Base-by-base conservation (phyloP, 1,140 invertebrate species). In the Arctopsyche grandis region DNA sequence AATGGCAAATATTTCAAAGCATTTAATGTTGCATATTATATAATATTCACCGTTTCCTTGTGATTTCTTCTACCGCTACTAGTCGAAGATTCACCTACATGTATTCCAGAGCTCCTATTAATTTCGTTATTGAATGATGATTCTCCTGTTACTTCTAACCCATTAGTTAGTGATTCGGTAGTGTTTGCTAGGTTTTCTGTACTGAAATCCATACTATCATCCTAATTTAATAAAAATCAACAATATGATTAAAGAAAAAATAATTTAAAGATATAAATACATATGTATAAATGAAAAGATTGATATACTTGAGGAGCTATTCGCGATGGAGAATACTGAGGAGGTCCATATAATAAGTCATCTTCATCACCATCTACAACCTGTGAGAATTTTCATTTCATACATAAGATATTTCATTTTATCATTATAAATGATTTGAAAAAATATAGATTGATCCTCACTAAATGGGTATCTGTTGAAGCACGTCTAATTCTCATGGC, bases 311-410 rank as follows among this genome's bases (percentile, higher is more conserved):
- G 93, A 0, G 89, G 89, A 80, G 94, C 94, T 22, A 88, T 87
- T 71, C 86, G 84, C 0, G 85, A 86, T 0, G 87, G 87, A 0
- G 92, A 93, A 84, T 95, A 97, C 86, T 98, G 96, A 10, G 94
- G 88, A 7, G 93, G 93, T 0, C 96, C 96, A 84, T 94, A 98
- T 22, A 97, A 86, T 83, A 96, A 94, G 38, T 93, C 92, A 79
- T 96, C 94, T 80, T 97, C 96, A 80, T 96, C 94, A 69, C 84
- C 91, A 80, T 88, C 89, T 5, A 88, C 90, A 77, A 88, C 89
- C 85, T 88, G 81, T 0, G 52, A 78, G 38, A n/a, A n/a, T n/a
- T n/a, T n/a, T n/a, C n/a, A 76, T 56, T 16, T 56, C 5, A 56
- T 56, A 4, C 52, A 56, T 56, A 16, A 4, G 10, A 56, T 56